phyloP scores from a whole-genome alignment of 2,797 vertebrate species.

The Eulemur mongoz region DNA sequence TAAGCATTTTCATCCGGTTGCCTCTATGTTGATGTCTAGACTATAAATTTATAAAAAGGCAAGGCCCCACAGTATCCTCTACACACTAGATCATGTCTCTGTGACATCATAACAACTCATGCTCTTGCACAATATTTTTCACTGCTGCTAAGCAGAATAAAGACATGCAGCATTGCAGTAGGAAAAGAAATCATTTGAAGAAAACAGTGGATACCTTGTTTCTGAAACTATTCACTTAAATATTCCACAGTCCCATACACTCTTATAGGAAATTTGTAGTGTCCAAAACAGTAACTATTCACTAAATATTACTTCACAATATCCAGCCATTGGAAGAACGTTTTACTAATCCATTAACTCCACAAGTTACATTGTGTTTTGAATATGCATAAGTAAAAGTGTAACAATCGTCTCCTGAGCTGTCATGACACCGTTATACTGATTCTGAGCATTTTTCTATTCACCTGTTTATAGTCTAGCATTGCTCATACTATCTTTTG shows the following conservation, averaged over 20 bases:
- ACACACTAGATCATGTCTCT: neutral
- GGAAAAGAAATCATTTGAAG: slow-evolving; percentile 42
- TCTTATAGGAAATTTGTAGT: neutral
- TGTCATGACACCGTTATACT: neutral
- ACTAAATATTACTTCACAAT: slow-evolving; percentile 5
- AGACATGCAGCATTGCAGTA: neutral
- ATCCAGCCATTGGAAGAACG: neutral
- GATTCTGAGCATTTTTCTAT: neutral
- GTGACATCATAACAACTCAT: neutral
- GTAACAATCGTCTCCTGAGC: neutral
- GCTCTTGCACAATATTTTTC: neutral
- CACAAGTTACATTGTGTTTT: slow-evolving; percentile 9
- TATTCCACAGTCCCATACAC: neutral
- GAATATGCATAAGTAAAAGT: neutral
- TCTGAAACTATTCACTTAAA: slow-evolving; percentile 40
- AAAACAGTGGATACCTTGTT: neutral
- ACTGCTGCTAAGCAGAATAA: slow-evolving; percentile 32
- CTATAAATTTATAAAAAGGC: slow-evolving; percentile 44
- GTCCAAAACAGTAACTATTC: slow-evolving; percentile 16
- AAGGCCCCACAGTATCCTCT: neutral
- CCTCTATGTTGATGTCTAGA: neutral
- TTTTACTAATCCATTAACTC: neutral
- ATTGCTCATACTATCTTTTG: slow-evolving; percentile 33
- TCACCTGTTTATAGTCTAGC: neutral
- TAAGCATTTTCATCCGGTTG: slow-evolving; percentile 1